Percentiles rank a stretch among this genome's conserved stretches.
Conservation (phyloP, 2,113 vertebrate species). For the Dendropsophus ebraccatus region DNA sequence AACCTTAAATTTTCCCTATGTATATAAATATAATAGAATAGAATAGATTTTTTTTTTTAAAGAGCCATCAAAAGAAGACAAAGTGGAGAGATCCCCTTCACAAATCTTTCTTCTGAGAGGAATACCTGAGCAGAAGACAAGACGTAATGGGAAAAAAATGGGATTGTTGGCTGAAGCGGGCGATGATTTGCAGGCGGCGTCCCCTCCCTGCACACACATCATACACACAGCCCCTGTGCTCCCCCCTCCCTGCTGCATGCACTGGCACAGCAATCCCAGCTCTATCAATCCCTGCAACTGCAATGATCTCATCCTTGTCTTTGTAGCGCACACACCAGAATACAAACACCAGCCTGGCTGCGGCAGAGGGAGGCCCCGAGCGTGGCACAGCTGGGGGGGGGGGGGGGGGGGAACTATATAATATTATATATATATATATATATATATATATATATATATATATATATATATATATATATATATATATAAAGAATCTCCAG, state of each 20-base stretch:
- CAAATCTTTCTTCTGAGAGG: constrained; percentile 28
- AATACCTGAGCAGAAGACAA: constrained; percentile 47
- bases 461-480: too few relatives aligned
- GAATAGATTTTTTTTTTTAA: background rate
- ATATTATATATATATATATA: too few relatives aligned
- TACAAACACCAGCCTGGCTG: constrained; percentile 45
- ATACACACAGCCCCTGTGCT: background rate
- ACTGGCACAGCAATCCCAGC: constrained; percentile 7
- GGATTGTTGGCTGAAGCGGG: constrained; percentile 20
- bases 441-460: too few relatives aligned
- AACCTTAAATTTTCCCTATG: background rate
- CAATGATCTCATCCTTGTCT: constrained; percentile 57
- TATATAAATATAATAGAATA: too few relatives aligned
- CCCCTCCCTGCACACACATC: constrained; percentile 15
- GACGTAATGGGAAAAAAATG: constrained; percentile 48
- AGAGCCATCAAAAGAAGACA: constrained; percentile 44
- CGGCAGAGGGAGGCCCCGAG: constrained; percentile 27
- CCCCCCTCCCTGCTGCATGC: constrained; percentile 27
- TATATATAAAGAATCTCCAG: background rate
- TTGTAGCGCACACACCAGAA: constrained; percentile 47
- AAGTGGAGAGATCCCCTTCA: constrained; percentile 10
- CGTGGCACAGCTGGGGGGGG: background rate
- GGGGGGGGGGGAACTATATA: background rate
- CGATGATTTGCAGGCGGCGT: constrained; percentile 34
- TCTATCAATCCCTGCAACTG: constrained; percentile 38